Conservation (phyloP, 1,140 invertebrate species). For the Probaryconus sp. region DNA sequence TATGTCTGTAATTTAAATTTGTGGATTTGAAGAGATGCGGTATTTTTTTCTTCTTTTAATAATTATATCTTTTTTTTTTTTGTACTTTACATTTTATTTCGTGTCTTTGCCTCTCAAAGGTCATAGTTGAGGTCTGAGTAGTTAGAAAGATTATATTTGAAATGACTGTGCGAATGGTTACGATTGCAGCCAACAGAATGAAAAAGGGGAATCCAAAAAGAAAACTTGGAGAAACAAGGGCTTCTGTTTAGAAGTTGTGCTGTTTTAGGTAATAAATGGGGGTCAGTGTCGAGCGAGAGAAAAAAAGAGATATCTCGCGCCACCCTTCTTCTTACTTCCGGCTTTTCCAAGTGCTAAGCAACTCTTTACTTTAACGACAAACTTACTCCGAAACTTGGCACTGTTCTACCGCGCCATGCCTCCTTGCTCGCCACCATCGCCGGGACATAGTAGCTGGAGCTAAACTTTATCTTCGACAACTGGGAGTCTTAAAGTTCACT, state of each 20-base stretch:
- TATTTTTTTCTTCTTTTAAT: no score
- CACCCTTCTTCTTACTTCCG: constrained; percentile 12
- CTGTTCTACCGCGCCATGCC: constrained; percentile 50
- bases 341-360: constrained; percentile 56
- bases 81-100: no score
- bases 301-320: constrained; percentile 17
- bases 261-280: constrained; percentile 63
- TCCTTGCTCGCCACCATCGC: constrained; percentile 35
- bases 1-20: no score
- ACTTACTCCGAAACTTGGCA: constrained; percentile 70
- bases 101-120: no score
- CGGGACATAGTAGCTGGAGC: constrained; percentile 56
- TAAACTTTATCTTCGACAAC: constrained; percentile 71
- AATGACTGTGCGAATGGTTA: no score
- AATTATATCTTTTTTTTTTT: no score
- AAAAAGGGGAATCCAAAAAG: constrained; percentile 3
- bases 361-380: constrained; percentile 58
- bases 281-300: constrained; percentile 59
- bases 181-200: neutral
- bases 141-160: no score
- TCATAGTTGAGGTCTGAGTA: no score
- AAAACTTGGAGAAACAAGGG: constrained; percentile 54
- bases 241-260: constrained; percentile 59
- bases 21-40: no score
- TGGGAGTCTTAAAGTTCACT: constrained; percentile 71